A percentile compares a stretch with the other conserved stretches of the same genome.
phyloP scores from a whole-genome alignment of 2,113 vertebrate species.

The Tragelaphus strepsiceros region DNA sequence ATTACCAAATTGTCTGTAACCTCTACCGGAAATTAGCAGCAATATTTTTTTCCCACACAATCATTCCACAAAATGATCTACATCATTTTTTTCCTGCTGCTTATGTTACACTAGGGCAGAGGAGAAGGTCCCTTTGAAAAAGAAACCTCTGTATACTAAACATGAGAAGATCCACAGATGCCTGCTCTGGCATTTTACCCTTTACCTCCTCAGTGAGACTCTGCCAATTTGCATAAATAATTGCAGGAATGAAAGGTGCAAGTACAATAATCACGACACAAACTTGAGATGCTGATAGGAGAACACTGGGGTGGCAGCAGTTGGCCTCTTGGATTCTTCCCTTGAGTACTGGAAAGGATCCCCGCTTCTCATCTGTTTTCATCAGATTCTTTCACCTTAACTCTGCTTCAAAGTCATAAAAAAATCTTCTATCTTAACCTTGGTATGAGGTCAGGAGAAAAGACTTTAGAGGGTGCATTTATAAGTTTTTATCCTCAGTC shows the following conservation, averaged over 20 bases:
- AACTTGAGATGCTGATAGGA: background rate
- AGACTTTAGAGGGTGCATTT: slow-evolving; percentile 56
- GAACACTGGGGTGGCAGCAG: background rate
- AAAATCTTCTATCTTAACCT: slow-evolving; percentile 63
- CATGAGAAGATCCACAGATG: fast-evolving
- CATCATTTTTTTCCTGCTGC: background rate
- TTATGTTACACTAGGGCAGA: background rate
- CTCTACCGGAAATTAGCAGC: background rate
- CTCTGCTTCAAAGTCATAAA: slow-evolving; percentile 62
- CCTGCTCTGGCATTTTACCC: background rate
- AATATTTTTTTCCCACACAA: background rate
- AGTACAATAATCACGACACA: background rate
- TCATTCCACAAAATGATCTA: background rate
- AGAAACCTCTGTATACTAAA: background rate
- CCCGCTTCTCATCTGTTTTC: slow-evolving; percentile 27
- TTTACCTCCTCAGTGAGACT: background rate
- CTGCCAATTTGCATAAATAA: background rate
- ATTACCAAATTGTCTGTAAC: background rate
- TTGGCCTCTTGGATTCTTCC: background rate
- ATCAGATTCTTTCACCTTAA: slow-evolving; percentile 52
- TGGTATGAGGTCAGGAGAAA: slow-evolving; percentile 68
- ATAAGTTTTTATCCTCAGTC: slow-evolving; percentile 52
- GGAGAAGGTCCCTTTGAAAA: background rate
- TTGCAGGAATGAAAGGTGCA: background rate
- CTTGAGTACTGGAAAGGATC: background rate